These are phyloP conservation scores for Holocentrus rufus DNA, from an alignment of 2,797 vertebrate species.

Conservation along the genomic window DNA sequence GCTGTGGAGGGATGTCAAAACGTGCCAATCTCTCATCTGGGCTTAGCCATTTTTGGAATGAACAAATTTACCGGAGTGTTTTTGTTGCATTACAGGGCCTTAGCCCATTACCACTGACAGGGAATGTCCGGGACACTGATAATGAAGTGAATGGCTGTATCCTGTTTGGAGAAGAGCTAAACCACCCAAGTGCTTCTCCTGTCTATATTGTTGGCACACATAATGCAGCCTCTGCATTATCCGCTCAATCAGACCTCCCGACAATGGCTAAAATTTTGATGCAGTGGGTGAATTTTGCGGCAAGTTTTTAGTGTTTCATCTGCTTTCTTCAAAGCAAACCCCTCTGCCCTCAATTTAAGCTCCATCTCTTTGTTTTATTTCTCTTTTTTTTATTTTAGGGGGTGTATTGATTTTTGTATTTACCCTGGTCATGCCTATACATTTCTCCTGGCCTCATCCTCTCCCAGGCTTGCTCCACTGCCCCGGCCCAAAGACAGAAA, in stretches of 20 bases:
- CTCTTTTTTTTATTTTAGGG: slow-evolving; percentile 69
- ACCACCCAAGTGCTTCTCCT: slow-evolving; percentile 31
- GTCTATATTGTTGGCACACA: slow-evolving; percentile 6
- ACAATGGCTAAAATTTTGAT: slow-evolving; percentile 7
- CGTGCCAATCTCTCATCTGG: slow-evolving; percentile 43
- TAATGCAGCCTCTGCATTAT: background rate
- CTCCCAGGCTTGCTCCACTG: slow-evolving; percentile 34
- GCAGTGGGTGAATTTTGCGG: slow-evolving; percentile 34
- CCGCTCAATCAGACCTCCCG: background rate
- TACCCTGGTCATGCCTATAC: slow-evolving; percentile 40
- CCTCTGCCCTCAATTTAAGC: slow-evolving; percentile 15
- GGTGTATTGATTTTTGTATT: slow-evolving; percentile 76
- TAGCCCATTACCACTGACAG: slow-evolving; percentile 41
- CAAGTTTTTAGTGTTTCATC: slow-evolving; percentile 47
- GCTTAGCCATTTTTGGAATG: slow-evolving; percentile 51
- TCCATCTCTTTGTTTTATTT: slow-evolving; percentile 48
- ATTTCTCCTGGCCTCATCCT: slow-evolving; percentile 37
- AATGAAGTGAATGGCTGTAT: background rate
- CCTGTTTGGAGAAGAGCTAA: slow-evolving; percentile 15
- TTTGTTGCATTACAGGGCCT: slow-evolving; percentile 37
- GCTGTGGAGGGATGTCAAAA: slow-evolving; percentile 67
- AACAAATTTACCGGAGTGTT: slow-evolving; percentile 35
- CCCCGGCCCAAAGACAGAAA: slow-evolving; percentile 55
- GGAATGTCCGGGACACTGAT: background rate
- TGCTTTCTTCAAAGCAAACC: slow-evolving; percentile 45